Percentiles rank a stretch among this genome's conserved stretches.
Evolutionary conservation across 2,113 vertebrate species (phyloP).

Genomic region (Vireo altiloquus): DNA sequence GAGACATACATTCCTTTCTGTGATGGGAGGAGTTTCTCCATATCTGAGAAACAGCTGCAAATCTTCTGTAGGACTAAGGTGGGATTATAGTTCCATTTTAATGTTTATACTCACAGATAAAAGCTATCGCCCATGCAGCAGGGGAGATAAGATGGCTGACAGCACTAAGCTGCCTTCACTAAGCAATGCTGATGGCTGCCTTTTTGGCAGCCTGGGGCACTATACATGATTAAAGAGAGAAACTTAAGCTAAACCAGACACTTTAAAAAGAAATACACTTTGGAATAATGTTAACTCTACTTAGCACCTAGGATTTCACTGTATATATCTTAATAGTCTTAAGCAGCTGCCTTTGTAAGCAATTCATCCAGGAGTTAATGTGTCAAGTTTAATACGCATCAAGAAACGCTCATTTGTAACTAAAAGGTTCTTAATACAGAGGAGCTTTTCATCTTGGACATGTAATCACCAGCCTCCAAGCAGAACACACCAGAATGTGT

Average conservation of each 20-base stretch:
- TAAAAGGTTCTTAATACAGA: conserved; percentile 56
- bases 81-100: conserved; percentile 59
- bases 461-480: conserved; percentile 34
- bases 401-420: conserved; percentile 42
- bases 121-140: conserved; percentile 44
- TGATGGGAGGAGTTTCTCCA: not conserved
- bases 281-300: conserved; percentile 58
- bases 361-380: conserved; percentile 61
- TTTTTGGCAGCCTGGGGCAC: conserved; percentile 58
- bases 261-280: conserved; percentile 52
- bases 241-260: conserved; percentile 57
- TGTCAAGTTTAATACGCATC: conserved; percentile 61
- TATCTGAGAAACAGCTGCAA: conserved; percentile 25
- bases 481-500: not conserved
- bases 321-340: conserved; percentile 59
- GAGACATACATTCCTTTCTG: not conserved
- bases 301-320: conserved; percentile 51
- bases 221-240: conserved; percentile 66
- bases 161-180: conserved; percentile 66
- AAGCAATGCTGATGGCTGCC: conserved; percentile 62
- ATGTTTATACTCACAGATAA: conserved; percentile 62
- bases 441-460: conserved; percentile 45
- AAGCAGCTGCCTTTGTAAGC: conserved; percentile 54
- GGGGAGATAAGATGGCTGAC: conserved; percentile 63
- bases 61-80: conserved; percentile 25